These are phyloP conservation scores for Mesopsocus fuscifrons DNA, from an alignment of 2,888 invertebrate genomes.

Conservation along the genomic window DNA sequence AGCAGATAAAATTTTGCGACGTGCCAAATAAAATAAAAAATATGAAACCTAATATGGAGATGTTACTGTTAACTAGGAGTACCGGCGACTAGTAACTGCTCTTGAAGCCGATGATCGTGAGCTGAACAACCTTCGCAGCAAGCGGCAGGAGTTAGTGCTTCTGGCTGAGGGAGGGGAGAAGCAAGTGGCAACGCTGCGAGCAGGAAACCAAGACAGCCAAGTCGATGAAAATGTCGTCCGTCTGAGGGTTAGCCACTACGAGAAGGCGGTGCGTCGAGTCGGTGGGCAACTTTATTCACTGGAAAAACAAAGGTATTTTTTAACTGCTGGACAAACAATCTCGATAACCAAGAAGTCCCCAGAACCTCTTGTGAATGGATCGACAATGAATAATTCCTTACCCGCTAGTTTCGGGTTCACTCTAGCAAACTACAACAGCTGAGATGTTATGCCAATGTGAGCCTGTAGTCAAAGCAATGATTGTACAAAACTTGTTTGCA, in stretches of 20 bases:
- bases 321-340: neutral
- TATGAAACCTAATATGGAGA: too few relatives aligned
- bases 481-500: too few relatives aligned
- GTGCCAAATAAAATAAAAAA: too few relatives aligned
- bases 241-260: slow-evolving; percentile 44
- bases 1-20: too few relatives aligned
- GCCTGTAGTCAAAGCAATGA: too few relatives aligned
- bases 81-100: slow-evolving; percentile 29
- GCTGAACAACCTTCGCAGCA: slow-evolving; percentile 25
- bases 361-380: too few relatives aligned
- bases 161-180: slow-evolving; percentile 37
- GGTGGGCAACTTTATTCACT: slow-evolving; percentile 43
- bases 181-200: slow-evolving; percentile 27
- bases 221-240: slow-evolving; percentile 43
- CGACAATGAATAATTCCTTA: too few relatives aligned
- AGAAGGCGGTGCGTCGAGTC: slow-evolving; percentile 39
- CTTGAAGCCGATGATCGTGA: slow-evolving; percentile 29
- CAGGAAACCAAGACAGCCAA: slow-evolving; percentile 33
- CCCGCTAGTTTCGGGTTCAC: too few relatives aligned
- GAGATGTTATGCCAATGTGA: too few relatives aligned
- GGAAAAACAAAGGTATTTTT: slow-evolving; percentile 32
- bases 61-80: slow-evolving; percentile 28
- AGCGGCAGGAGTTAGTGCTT: slow-evolving; percentile 34
- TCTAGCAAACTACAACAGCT: too few relatives aligned
- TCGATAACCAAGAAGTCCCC: too few relatives aligned